These are phyloP conservation scores for Gnatocerus cornutus DNA, from an alignment of 2,888 invertebrate genomes.

Conservation along the genomic window DNA sequence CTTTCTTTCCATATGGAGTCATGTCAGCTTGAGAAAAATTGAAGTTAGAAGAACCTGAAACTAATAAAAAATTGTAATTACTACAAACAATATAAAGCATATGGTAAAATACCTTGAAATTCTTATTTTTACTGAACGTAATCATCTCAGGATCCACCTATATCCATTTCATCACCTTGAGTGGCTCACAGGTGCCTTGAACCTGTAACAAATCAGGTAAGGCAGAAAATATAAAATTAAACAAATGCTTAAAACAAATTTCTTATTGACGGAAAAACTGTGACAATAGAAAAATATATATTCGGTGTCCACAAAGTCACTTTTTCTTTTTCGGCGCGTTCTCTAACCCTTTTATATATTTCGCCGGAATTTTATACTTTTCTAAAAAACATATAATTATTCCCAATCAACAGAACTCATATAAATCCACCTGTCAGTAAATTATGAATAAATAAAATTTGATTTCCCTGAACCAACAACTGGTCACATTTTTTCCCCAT, in stretches of 20 bases:
- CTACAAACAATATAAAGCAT: no score
- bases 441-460: slow-evolving; percentile 75
- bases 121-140: no score
- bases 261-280: not conserved
- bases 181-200: not conserved
- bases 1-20: no score
- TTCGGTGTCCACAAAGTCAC: slow-evolving; percentile 58
- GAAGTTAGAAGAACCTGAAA: no score
- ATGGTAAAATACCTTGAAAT: no score
- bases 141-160: no score
- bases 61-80: no score
- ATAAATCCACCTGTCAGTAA: slow-evolving; percentile 64
- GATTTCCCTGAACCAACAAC: slow-evolving; percentile 93
- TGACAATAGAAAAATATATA: slow-evolving; percentile 2
- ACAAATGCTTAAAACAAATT: not conserved
- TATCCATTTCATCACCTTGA: not conserved
- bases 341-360: slow-evolving; percentile 84
- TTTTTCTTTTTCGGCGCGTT: slow-evolving; percentile 80
- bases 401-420: not conserved
- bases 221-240: not conserved
- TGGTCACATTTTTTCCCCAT: slow-evolving; percentile 84
- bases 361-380: slow-evolving; percentile 84
- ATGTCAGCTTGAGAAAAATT: no score
- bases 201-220: slow-evolving; percentile 2
- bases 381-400: slow-evolving; percentile 71